Evolutionary conservation across 2,888 invertebrate species (phyloP), one percentile per base, ranked within the genome.

Genomic region (Thereva unica): DNA sequence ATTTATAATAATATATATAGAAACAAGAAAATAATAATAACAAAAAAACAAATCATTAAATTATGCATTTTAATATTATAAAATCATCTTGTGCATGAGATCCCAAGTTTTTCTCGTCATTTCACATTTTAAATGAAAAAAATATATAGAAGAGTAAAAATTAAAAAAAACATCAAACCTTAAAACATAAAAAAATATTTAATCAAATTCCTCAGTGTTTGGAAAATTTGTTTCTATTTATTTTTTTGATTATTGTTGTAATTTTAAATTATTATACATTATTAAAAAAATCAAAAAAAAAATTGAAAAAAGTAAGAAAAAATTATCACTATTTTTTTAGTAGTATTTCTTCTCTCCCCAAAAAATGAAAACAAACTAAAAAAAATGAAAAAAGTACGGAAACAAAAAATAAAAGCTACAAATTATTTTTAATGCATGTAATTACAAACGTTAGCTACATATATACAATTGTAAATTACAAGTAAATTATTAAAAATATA

Each of bases 401-500:
- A 23, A 23, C 23, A 23, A 23, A 23, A 23, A n/a, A n/a, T n/a
- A n/a, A n/a, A 23, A 23, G 23, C 23, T 23, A 23, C 57, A 12
- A 59, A 56, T n/a, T 59, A 47, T 59, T 59, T 56, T 23, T 10
- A 59, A 42, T 59, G 45, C 47, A 59, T 35, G 57, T 23, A 23
- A n/a, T 47, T 9, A 47, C 47, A 37, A 47, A 45, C 38, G 47
- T 38, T 59, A 23, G n/a, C 34, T 50, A 50, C 41, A 12, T 50
- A 40, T 50, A 61, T 12, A 61, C 49, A 49, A 61, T 38, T 61
- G 49, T 61, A 61, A 56, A 61, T 61, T 61, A 23, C 23, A 50
- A 12, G 10, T 41, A 45, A 61, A 61, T 61, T 61, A 61, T 61
- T 49, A 49, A 61, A 5, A 35, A 45, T 47, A 45, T 47, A 47